phyloP scores from a whole-genome alignment of 1,140 invertebrate genomes.

The Catajapyx aquilonaris region DNA sequence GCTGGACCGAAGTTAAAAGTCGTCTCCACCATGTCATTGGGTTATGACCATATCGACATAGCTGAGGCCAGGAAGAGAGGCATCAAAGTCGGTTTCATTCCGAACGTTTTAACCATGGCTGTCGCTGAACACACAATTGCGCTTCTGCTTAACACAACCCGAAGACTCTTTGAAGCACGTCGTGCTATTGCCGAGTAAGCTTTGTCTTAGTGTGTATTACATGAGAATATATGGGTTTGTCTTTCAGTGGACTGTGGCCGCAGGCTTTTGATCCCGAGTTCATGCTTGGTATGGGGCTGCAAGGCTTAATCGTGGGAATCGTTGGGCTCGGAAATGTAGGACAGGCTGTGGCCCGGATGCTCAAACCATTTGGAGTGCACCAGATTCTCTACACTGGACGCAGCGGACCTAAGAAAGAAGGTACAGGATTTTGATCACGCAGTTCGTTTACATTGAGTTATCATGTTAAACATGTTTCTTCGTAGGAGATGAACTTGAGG shows the following conservation, averaged over 20 bases:
- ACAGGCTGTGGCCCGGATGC: slow-evolving; percentile 37
- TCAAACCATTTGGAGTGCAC: slow-evolving; percentile 46
- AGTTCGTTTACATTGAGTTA: too few relatives aligned
- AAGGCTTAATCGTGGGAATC: slow-evolving; percentile 64
- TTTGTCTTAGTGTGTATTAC: too few relatives aligned
- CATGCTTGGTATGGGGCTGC: slow-evolving; percentile 69
- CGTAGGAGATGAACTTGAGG: slow-evolving; percentile 15
- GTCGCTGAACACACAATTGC: slow-evolving; percentile 69
- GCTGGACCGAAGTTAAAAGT: slow-evolving; percentile 54
- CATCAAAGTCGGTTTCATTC: slow-evolving; percentile 68
- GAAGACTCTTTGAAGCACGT: slow-evolving; percentile 61
- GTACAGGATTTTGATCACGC: too few relatives aligned
- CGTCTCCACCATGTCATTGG: slow-evolving; percentile 77
- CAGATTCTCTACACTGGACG: slow-evolving; percentile 51
- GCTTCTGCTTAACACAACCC: slow-evolving; percentile 51
- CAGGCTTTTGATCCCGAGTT: slow-evolving; percentile 68
- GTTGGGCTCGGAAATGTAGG: slow-evolving; percentile 73
- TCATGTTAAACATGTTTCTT: too few relatives aligned
- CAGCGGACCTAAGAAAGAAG: slow-evolving; percentile 30
- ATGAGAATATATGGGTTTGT: too few relatives aligned
- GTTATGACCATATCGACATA: slow-evolving; percentile 59
- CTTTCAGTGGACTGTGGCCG: slow-evolving; percentile 69
- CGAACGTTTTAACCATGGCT: slow-evolving; percentile 76
- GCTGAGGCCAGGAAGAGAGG: slow-evolving; percentile 38
- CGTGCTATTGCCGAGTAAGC: slow-evolving; percentile 36